phyloP scores from a whole-genome alignment of 2,888 invertebrate species.

The Ennomos quercinarius region DNA sequence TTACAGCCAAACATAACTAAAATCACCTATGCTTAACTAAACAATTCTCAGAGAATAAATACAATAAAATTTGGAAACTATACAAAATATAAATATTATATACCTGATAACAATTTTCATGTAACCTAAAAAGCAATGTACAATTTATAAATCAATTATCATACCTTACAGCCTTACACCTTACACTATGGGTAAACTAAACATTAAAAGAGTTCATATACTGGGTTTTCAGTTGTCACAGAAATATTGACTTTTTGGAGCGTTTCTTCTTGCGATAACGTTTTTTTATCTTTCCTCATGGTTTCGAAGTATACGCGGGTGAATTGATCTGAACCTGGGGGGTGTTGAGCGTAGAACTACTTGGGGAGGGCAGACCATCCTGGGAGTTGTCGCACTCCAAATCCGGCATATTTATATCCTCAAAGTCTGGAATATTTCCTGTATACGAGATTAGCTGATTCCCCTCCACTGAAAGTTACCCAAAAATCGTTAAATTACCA shows the following conservation, averaged over 20 bases:
- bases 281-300: conserved; percentile 52
- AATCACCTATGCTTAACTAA: conserved; percentile 2
- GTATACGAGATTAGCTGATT: conserved; percentile 85
- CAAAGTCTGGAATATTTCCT: conserved; percentile 84
- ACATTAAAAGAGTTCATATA: conserved; percentile 26
- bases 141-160: conserved; percentile 27
- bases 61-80: conserved; percentile 40
- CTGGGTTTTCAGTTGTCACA: conserved; percentile 16
- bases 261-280: conserved; percentile 42
- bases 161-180: not conserved
- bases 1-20: too few species aligned
- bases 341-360: conserved; percentile 70
- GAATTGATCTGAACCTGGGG: conserved; percentile 68
- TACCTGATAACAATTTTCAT: conserved; percentile 6
- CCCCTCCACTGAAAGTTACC: conserved; percentile 79
- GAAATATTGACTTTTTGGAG: conserved; percentile 24
- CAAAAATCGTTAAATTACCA: conserved; percentile 41
- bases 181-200: not conserved
- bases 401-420: conserved; percentile 76
- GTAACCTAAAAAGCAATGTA: conserved; percentile 24
- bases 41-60: conserved; percentile 1
- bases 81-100: conserved; percentile 31
- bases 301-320: conserved; percentile 64
- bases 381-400: conserved; percentile 69
- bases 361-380: conserved; percentile 57